Evolutionary conservation across 2,888 invertebrate genomes (phyloP), one percentile per base, ranked within the genome.

Genomic region (Xylocampa areola): DNA sequence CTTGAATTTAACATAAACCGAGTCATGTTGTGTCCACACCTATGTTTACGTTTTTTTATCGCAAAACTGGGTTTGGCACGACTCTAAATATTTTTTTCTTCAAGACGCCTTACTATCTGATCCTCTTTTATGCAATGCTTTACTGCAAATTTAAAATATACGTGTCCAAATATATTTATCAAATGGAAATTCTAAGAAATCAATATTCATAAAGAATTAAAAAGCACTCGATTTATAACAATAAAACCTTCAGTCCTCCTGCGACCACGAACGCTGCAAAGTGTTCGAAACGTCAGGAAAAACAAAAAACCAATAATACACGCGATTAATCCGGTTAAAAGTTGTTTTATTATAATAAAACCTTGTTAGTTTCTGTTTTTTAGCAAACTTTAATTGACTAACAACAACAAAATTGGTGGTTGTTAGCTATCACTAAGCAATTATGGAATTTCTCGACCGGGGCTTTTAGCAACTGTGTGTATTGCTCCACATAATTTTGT

Each of bases 11-110:
- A 76, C 78, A 79, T 78, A 73, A 78, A 74, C 72, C 64, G 66
- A 71, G 45, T 70, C 60, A 41, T 68, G 64, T 66, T 68, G 66
- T 70, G 77, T 80, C 83, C 87, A 82, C 89, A 81, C 89, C 90
- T 85, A 69, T 88, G 81, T 89, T 90, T 84, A 83, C 81, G 70
- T 78, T 79, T 83, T 39, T 81, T 83, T 83, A 80, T 80, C 80
- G 61, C 57, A 68, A 60, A n/a, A 71, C 73, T 49, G 58, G 76
- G 76, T 68, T 77, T 59, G 77, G 65, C 72, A 70, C 52, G 53
- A 39, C 25, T 35, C 33, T 35, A 10, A 36, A 27, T 37, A 10
- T 14, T 32, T 8, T 32, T n/a, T 25, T 35, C 19, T 47, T 27
- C 29, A 47, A n/a, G 21, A n/a, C n/a, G n/a, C n/a, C n/a, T n/a